A percentile compares a stretch with the other conserved stretches of the same genome.
These are phyloP conservation scores for Baccha elongata DNA, from an alignment of 2,888 invertebrate species.

Conservation along the genomic window DNA sequence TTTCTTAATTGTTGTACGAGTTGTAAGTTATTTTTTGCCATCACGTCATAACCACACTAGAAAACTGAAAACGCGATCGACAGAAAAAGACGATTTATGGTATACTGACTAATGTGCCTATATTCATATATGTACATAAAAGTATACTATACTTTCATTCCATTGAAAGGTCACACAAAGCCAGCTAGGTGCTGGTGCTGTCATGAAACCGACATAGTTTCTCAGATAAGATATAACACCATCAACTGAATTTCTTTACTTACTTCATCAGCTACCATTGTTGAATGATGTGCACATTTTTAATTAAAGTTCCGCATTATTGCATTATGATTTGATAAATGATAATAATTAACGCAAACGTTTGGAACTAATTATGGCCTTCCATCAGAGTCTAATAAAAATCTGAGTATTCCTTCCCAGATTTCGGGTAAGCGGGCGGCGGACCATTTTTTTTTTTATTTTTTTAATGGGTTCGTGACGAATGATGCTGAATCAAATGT, in stretches of 20 bases:
- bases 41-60: conserved; percentile 6
- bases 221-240: conserved; percentile 23
- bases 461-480: conserved; percentile 21
- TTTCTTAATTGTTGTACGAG: conserved; percentile 61
- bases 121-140: no score
- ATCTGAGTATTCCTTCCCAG: conserved; percentile 22
- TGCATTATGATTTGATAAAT: conserved; percentile 54
- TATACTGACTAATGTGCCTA: neutral
- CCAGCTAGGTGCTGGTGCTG: neutral
- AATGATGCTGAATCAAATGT: conserved; percentile 6
- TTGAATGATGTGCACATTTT: conserved; percentile 59
- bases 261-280: conserved; percentile 50
- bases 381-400: conserved; percentile 31
- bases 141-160: no score
- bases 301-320: conserved; percentile 72
- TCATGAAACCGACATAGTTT: conserved; percentile 33
- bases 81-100: conserved; percentile 68
- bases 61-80: conserved; percentile 37
- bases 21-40: conserved; percentile 45
- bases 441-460: no score
- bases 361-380: conserved; percentile 67
- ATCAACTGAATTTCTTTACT: conserved; percentile 56
- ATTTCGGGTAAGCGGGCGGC: conserved; percentile 7
- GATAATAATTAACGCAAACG: conserved; percentile 54
- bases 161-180: conserved; percentile 63